A percentile compares a stretch with the other conserved stretches of the same genome.
Evolutionary conservation across 2,113 vertebrate genomes (phyloP).

Genomic region (Megaceryle torquata): DNA sequence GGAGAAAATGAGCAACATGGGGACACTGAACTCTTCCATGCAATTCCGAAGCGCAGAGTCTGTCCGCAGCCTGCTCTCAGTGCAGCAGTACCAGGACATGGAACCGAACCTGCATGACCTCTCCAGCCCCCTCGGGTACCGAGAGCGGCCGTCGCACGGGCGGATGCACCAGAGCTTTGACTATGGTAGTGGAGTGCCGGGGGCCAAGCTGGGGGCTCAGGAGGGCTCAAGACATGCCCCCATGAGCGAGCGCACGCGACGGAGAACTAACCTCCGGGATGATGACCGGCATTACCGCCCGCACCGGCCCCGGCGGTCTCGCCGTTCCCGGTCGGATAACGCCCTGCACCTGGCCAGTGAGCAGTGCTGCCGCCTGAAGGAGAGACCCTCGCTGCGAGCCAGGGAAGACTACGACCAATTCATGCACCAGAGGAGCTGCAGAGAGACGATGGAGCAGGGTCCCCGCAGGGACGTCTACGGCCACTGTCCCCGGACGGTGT

Average conservation of each 20-base stretch:
- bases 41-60: conserved; percentile 94
- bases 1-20: conserved; percentile 91
- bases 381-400: conserved; percentile 81
- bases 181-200: conserved; percentile 84
- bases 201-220: conserved; percentile 77
- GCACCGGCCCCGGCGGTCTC: conserved; percentile 84
- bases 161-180: conserved; percentile 88
- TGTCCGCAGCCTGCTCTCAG: conserved; percentile 85
- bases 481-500: conserved; percentile 93
- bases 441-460: conserved; percentile 81
- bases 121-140: conserved; percentile 80
- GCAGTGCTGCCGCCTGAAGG: conserved; percentile 79
- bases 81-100: conserved; percentile 89
- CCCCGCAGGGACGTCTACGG: conserved; percentile 83
- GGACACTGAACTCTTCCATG: conserved; percentile 88
- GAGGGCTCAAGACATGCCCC: conserved; percentile 81
- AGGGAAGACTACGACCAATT: conserved; percentile 92
- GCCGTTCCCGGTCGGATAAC: conserved; percentile 93
- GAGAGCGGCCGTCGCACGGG: conserved; percentile 72
- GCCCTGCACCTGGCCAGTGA: conserved; percentile 92
- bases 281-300: conserved; percentile 81
- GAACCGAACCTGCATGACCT: conserved; percentile 78
- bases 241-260: conserved; percentile 86
- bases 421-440: conserved; percentile 80
- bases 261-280: conserved; percentile 75